These are phyloP conservation scores for Drosophila mayaguana DNA, from an alignment of 2,888 invertebrate genomes.

Conservation along the genomic window DNA sequence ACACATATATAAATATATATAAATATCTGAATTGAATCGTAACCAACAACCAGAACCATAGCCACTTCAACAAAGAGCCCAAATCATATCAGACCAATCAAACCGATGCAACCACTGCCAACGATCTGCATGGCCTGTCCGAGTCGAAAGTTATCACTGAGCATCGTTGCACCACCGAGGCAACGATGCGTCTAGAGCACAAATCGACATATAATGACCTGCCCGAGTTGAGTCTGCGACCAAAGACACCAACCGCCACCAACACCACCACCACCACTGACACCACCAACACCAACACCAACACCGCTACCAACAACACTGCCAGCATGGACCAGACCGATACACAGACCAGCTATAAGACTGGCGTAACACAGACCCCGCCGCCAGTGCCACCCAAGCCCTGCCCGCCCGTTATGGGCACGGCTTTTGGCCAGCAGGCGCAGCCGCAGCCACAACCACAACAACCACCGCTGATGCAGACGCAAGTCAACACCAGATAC, in stretches of 20 bases:
- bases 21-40: conserved; percentile 26
- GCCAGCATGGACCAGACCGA: conserved; percentile 73
- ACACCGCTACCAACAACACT: conserved; percentile 38
- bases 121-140: conserved; percentile 84
- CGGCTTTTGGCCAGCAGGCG: conserved; percentile 58
- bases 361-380: conserved; percentile 74
- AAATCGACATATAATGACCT: conserved; percentile 83
- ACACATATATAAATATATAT: conserved; percentile 8
- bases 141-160: conserved; percentile 85
- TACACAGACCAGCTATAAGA: conserved; percentile 40
- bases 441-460: conserved; percentile 36
- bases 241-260: conserved; percentile 63
- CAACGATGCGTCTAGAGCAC: conserved; percentile 85
- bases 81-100: conserved; percentile 82
- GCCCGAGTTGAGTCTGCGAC: conserved; percentile 75
- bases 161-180: conserved; percentile 85
- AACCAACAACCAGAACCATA: conserved; percentile 41
- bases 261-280: conserved; percentile 39
- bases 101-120: conserved; percentile 79
- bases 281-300: conserved; percentile 49
- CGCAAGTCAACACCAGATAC: conserved; percentile 59
- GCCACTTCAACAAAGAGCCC: conserved; percentile 78
- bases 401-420: conserved; percentile 61
- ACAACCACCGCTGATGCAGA: conserved; percentile 49
- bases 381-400: conserved; percentile 82